Evolutionary conservation across 2,113 vertebrate genomes (phyloP).

Genomic region (Cromileptes altivelis): DNA sequence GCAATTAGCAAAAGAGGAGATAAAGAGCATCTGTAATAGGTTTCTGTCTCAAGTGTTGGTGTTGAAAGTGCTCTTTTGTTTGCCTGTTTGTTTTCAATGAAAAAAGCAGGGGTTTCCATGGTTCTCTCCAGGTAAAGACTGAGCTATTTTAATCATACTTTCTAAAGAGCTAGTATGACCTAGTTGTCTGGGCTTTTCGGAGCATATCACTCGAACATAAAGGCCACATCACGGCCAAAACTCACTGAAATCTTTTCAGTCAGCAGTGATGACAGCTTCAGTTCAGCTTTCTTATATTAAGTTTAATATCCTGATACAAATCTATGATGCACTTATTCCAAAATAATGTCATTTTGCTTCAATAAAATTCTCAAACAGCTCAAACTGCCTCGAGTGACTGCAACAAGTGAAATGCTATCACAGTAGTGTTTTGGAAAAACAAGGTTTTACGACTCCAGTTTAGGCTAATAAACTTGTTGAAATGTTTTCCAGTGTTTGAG

Average conservation of each 20-base stretch:
- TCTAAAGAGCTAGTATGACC: not conserved
- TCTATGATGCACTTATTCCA: not conserved
- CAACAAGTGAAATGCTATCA: not conserved
- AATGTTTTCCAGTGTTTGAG: slow-evolving; percentile 33
- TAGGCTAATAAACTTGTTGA: slow-evolving; percentile 25
- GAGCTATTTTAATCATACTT: not conserved
- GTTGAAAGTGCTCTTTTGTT: not conserved
- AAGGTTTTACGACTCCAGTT: not conserved
- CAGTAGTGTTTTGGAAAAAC: slow-evolving; percentile 6
- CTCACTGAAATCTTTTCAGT: not conserved
- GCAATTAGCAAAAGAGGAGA: slow-evolving; percentile 26
- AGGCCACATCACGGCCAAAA: not conserved
- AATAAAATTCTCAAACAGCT: not conserved
- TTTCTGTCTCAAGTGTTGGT: not conserved
- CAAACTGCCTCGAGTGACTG: slow-evolving; percentile 4
- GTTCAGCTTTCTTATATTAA: slow-evolving; percentile 4
- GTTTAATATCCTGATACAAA: not conserved
- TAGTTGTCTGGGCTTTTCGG: not conserved
- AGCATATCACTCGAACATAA: not conserved
- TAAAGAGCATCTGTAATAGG: not conserved
- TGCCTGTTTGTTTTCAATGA: not conserved
- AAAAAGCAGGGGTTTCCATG: not conserved
- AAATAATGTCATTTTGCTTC: not conserved
- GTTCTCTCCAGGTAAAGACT: not conserved
- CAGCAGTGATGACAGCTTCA: not conserved